Base-by-base conservation (phyloP, 1,140 invertebrate species). In the Cecropterus lyciades region DNA sequence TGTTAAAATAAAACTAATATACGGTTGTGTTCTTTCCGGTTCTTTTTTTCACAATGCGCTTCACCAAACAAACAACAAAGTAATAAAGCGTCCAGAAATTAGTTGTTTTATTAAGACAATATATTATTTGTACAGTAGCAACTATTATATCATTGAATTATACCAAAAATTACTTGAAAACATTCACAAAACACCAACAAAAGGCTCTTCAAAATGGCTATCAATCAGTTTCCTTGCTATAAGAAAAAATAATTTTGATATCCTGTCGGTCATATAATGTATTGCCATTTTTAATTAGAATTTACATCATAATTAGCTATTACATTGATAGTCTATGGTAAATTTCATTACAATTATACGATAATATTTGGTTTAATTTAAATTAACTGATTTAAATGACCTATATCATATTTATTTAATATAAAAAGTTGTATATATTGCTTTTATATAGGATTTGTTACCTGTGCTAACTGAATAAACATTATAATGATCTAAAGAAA, bases 131-230 rank as follows among this genome's bases (percentile, higher is more conserved):
- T 75, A 68, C 62, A 72, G 16, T 74, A 74, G 72, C 67, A 74
- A 70, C 71, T 74, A 66, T 84, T 63, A 68, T 79, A 76, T 73
- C 55, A 78, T 77, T 80, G 65, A 78, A 83, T 69, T 82, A 79
- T 74, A 70, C 64, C 67, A 82, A 84, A 86, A 84, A 81, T 82
- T 84, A 72, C 71, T 82, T 84, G 82, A 91, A 92, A 92, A 92
- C 89, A 92, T 92, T 87, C 87, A 91, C 84, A 92, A 92, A 92
- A 92, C 89, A 92, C 89, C 85, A 92, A 92, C 89, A 92, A 92
- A 92, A 92, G 86, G 85, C 84, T 89, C 85, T 86, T 89, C 89
- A 92, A 92, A 92, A 92, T 92, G 89, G 89, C 89, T 91, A 91
- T 91, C 85, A 90, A 89, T 89, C 82, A 89, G 75, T 76, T 86